phyloP scores from a whole-genome alignment of 2,888 invertebrate species.

The Hartigia nigra region DNA sequence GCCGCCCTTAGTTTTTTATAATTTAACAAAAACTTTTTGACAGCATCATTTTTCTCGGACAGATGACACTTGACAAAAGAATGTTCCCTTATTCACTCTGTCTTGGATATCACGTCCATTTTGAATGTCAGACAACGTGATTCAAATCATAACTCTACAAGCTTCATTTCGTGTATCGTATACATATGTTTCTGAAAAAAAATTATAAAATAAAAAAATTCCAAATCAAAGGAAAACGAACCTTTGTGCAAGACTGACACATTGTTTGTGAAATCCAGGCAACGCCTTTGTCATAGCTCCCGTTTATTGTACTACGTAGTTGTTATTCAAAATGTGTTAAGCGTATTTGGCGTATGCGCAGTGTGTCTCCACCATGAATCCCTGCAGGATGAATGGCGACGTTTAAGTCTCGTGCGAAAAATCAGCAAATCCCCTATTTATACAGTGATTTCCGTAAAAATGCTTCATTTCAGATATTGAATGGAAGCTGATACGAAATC shows the following conservation, averaged over 20 bases:
- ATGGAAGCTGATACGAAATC: background rate
- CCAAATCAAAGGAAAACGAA: background rate
- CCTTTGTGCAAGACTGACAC: background rate
- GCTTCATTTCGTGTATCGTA: background rate
- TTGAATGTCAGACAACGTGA: background rate
- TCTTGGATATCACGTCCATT: background rate
- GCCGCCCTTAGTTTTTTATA: background rate
- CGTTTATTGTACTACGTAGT: background rate
- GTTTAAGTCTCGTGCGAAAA: background rate
- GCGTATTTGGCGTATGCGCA: background rate
- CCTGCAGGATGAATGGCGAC: background rate
- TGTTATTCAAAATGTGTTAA: background rate
- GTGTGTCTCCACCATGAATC: background rate
- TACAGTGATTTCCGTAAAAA: background rate
- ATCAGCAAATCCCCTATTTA: background rate
- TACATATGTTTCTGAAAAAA: background rate
- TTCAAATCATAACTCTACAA: background rate
- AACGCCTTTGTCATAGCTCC: background rate
- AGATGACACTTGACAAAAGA: background rate
- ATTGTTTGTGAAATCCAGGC: background rate
- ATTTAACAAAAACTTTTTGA: background rate
- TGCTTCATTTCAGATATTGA: background rate
- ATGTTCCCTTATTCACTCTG: background rate
- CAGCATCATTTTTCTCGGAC: background rate
- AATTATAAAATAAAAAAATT: no score